A percentile compares a stretch with the other conserved stretches of the same genome.
These are phyloP conservation scores for Tenualosa ilisha DNA, from an alignment of 2,797 vertebrate species.

Conservation along the genomic window DNA sequence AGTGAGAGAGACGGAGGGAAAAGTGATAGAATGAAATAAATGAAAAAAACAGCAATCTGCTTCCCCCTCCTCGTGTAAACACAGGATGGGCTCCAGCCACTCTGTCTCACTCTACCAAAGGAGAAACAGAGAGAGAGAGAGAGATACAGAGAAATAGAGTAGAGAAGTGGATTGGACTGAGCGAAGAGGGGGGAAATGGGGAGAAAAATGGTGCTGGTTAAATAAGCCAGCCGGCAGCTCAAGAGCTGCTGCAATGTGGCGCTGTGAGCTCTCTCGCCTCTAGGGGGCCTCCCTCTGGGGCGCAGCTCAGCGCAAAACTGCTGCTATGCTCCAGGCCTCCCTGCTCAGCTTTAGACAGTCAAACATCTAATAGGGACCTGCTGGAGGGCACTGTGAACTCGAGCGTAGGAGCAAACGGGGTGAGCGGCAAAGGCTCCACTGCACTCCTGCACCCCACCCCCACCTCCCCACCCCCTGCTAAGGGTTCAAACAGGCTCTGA, in stretches of 20 bases:
- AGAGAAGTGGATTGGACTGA: not conserved
- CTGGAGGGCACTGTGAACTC: slow-evolving; percentile 11
- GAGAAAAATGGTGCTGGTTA: slow-evolving; percentile 10
- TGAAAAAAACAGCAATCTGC: slow-evolving; percentile 37
- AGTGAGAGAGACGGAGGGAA: slow-evolving; percentile 40
- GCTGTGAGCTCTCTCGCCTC: not conserved
- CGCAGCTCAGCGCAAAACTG: not conserved
- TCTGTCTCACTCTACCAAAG: slow-evolving; percentile 33
- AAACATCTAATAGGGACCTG: slow-evolving; percentile 9
- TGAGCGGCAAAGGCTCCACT: not conserved
- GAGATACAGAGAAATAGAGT: slow-evolving; percentile 25
- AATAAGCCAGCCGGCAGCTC: not conserved
- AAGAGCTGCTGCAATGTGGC: not conserved
- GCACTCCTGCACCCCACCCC: not conserved
- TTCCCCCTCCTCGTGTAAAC: slow-evolving; percentile 49
- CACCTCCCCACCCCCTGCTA: not conserved
- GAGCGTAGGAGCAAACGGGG: slow-evolving; percentile 10
- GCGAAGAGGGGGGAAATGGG: not conserved
- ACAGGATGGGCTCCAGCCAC: slow-evolving; percentile 44
- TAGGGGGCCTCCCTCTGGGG: not conserved
- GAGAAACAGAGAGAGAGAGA: slow-evolving; percentile 37
- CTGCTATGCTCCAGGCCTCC: not conserved
- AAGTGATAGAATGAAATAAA: slow-evolving; percentile 28
- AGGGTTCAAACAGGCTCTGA: slow-evolving; percentile 1
- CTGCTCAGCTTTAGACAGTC: not conserved